phyloP scores from a whole-genome alignment of 2,113 vertebrate species.

The Onychostoma macrolepis region DNA sequence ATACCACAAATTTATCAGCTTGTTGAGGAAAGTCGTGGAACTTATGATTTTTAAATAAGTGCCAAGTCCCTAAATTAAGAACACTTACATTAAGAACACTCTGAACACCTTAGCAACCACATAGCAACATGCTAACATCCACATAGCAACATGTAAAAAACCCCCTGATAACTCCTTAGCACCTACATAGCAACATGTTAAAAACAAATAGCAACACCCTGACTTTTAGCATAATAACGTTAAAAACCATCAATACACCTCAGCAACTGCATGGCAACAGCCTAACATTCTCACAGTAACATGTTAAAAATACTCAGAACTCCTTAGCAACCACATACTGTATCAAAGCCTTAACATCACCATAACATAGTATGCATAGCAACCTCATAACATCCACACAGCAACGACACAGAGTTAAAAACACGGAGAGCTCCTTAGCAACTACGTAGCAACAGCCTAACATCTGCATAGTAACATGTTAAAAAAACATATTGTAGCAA shows the following conservation, averaged over 20 bases:
- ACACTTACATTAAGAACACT: neutral
- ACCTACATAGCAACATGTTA: neutral
- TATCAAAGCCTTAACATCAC: no score
- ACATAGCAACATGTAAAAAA: neutral
- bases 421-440: neutral
- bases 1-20: neutral
- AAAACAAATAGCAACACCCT: neutral
- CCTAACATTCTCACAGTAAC: no score
- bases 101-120: neutral
- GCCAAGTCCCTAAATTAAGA: no score
- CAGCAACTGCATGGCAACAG: neutral
- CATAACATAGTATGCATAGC: neutral
- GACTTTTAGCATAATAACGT: neutral
- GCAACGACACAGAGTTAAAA: neutral
- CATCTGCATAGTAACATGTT: neutral
- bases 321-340: no score
- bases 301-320: no score
- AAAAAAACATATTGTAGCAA: no score
- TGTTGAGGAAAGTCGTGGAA: neutral
- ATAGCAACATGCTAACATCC: neutral
- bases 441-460: neutral
- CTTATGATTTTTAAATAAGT: neutral
- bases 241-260: neutral
- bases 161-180: neutral
- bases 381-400: neutral